A percentile compares a stretch with the other conserved stretches of the same genome.
Conservation (phyloP, 1,140 invertebrate species). For the Rhopalosiphum padi region DNA sequence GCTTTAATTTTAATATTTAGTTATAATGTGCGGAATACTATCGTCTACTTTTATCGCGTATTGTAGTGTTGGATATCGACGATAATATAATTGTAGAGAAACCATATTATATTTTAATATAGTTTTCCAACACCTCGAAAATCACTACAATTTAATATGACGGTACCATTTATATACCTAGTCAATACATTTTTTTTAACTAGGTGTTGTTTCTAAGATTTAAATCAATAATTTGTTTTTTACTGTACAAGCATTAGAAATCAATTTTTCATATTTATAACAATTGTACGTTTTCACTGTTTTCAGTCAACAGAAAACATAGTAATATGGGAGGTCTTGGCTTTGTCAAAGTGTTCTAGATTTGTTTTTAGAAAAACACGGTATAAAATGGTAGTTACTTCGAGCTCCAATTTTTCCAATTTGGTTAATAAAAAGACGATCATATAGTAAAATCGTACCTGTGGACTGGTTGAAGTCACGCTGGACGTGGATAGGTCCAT, state of each 20-base stretch:
- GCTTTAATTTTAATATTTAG: background rate
- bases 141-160: no score
- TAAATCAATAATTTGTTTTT: background rate
- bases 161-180: no score
- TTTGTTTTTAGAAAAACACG: background rate
- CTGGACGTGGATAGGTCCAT: constrained; percentile 88
- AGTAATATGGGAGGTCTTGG: background rate
- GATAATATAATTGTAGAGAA: no score
- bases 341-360: background rate
- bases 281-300: background rate
- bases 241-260: background rate
- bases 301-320: background rate
- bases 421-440: background rate
- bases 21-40: no score
- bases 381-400: background rate
- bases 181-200: no score
- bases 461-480: constrained; percentile 81
- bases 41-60: no score
- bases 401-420: no score
- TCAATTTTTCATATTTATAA: background rate
- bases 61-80: no score
- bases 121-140: no score
- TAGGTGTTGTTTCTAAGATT: background rate
- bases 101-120: no score
- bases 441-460: constrained; percentile 64